phyloP scores from a whole-genome alignment of 2,113 vertebrate genomes.

The Erythrolamprus reginae region DNA sequence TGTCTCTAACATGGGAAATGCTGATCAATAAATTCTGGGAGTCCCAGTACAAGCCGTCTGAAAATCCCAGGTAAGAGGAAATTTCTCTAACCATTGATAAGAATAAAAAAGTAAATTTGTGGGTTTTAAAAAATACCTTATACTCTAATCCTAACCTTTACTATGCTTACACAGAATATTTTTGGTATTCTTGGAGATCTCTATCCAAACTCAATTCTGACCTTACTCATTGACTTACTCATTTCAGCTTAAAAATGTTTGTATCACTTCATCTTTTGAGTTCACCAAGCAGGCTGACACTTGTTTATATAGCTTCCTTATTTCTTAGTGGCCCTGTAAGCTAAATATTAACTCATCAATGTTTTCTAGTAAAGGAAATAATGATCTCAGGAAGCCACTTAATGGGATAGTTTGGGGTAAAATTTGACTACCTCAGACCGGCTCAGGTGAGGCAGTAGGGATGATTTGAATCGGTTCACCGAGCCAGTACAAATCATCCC shows the following conservation, averaged over 20 bases:
- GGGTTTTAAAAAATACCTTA: not conserved
- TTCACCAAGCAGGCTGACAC: not conserved
- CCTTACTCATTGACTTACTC: not conserved
- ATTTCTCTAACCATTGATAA: not conserved
- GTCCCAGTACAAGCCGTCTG: not conserved
- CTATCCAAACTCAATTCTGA: not conserved
- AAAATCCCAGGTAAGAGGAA: not conserved
- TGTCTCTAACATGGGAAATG: not conserved
- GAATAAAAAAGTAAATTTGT: not conserved
- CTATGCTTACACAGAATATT: not conserved
- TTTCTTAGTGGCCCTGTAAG: not conserved
- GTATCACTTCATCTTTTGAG: not conserved
- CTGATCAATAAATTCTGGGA: not conserved
- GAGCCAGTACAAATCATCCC: too few relatives aligned
- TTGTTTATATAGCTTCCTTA: not conserved
- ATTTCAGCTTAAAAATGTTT: not conserved
- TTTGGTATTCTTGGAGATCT: not conserved
- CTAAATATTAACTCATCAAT: not conserved
- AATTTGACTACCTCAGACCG: too few relatives aligned
- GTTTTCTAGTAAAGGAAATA: not conserved
- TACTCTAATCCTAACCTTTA: too few relatives aligned
- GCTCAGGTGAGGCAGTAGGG: too few relatives aligned
- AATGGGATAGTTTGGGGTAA: not conserved
- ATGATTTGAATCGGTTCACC: too few relatives aligned
- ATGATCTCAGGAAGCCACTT: not conserved